These are phyloP conservation scores for Pardalotus punctatus DNA, from an alignment of 2,113 vertebrate genomes.

Conservation along the genomic window DNA sequence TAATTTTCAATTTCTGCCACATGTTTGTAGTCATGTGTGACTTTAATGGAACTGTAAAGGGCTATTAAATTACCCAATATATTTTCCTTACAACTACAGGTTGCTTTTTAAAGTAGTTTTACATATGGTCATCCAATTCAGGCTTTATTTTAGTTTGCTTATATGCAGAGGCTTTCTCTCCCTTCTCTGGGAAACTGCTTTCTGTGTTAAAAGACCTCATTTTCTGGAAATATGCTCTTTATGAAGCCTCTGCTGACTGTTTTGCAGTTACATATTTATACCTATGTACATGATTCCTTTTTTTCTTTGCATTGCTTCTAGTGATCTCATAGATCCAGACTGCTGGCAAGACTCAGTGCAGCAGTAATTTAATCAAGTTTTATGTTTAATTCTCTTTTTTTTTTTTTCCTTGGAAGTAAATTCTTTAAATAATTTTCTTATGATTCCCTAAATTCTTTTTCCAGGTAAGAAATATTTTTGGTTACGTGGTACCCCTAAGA, in stretches of 20 bases:
- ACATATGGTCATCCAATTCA: background rate
- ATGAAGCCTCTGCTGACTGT: background rate
- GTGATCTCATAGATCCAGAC: background rate
- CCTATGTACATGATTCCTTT: background rate
- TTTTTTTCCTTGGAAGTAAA: background rate
- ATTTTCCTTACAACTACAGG: background rate
- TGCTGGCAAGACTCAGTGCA: background rate
- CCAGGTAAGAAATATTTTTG: background rate
- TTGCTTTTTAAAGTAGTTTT: background rate
- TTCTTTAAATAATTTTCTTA: background rate
- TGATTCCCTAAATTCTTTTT: background rate
- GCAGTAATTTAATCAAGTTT: background rate
- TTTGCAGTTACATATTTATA: background rate
- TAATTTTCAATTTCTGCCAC: background rate
- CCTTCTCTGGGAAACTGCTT: background rate
- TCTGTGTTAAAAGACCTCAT: background rate
- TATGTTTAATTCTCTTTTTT: background rate
- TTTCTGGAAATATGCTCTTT: background rate
- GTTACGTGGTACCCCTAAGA: background rate
- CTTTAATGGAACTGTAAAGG: background rate
- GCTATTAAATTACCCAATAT: background rate
- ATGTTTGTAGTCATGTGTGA: background rate
- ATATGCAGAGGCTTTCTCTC: background rate
- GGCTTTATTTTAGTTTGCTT: background rate
- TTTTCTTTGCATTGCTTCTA: background rate